Evolutionary conservation across 2,113 vertebrate species (phyloP), one percentile per base, ranked within the genome.

Genomic region (Microcebus jonahi): DNA sequence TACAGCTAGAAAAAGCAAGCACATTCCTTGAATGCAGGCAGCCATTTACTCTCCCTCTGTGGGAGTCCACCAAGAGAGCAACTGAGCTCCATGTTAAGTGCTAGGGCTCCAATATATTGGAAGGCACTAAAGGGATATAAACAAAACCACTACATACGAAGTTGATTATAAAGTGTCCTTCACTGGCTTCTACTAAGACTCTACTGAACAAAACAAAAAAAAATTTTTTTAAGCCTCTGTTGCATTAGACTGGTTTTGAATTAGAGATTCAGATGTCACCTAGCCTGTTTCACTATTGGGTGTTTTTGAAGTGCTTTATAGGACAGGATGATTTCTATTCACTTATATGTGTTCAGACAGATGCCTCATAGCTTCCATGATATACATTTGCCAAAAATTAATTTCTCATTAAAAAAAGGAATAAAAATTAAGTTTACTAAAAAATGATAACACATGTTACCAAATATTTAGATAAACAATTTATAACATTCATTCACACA

Each of bases 341-440:
- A 31, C 50, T 71, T 59, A 65, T 11, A 31, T 92, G 55, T 42
- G 76, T 94, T 83, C 23, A 79, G 87, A 87, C 20, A 61, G 21
- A 84, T n/a, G 34, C 25, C 21, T 67, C 55, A 20, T 18, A 36
- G 29, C 8, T 48, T 95, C 31, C 59, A 31, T 61, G 57, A 91
- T 91, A 63, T 50, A 90, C 42, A 68, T 6, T n/a, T 82, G 31
- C 42, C 53, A 75, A 79, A 67, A 79, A 68, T 63, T 53, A 77
- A 71, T 80, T 88, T 77, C 39, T 94, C 34, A 80, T 76, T 36
- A 92, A 80, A 92, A 29, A 85, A 96, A 53, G 39, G 14, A 92
- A 20, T 23, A 57, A 87, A 90, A 91, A 48, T 71, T 53, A 79
- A 55, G 29, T 55, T 77, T 48, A 73, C 36, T 71, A 91, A 67